Percentiles rank a stretch among this genome's conserved stretches.
These are phyloP conservation scores for Gnathonemus echidnorhynchus DNA, from an alignment of 2,113 vertebrate species.

Conservation along the genomic window DNA sequence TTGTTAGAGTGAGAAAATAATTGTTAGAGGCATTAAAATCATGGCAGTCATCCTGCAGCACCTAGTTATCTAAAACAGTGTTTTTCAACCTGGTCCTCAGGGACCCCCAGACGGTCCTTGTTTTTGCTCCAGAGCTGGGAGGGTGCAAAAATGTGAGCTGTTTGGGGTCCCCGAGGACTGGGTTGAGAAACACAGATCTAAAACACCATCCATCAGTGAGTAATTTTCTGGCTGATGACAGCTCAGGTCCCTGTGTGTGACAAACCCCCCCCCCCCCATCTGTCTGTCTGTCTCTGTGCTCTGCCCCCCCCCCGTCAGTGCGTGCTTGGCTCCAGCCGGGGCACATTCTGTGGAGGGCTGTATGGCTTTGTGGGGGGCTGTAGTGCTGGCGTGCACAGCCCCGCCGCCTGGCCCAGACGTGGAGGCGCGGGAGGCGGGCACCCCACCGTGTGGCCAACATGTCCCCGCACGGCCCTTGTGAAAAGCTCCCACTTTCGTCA, in stretches of 20 bases:
- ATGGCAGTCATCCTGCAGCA: not conserved
- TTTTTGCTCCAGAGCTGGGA: not conserved
- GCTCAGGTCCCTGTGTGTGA: not conserved
- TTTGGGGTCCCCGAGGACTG: not conserved
- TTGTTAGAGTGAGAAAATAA: not conserved
- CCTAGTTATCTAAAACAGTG: not conserved
- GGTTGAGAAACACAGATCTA: not conserved
- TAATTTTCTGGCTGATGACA: not conserved
- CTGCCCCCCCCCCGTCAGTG: not conserved
- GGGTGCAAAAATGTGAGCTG: not conserved
- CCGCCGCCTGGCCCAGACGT: not conserved
- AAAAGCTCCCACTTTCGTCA: not conserved
- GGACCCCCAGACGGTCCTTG: not conserved
- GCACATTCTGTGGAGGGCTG: not conserved
- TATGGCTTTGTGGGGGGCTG: not conserved
- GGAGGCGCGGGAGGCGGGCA: not conserved
- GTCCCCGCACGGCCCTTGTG: not conserved
- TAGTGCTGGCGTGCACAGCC: not conserved
- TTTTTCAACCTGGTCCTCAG: not conserved
- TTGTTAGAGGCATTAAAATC: not conserved
- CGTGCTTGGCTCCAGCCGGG: not conserved
- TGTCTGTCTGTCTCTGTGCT: not conserved
- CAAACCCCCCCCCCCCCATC: not conserved
- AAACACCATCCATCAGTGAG: not conserved
- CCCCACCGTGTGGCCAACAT: conserved; percentile 1